Percentiles rank a stretch among this genome's conserved stretches.
Evolutionary conservation across 2,797 vertebrate genomes (phyloP).

Genomic region (Phylloscopus collybita): DNA sequence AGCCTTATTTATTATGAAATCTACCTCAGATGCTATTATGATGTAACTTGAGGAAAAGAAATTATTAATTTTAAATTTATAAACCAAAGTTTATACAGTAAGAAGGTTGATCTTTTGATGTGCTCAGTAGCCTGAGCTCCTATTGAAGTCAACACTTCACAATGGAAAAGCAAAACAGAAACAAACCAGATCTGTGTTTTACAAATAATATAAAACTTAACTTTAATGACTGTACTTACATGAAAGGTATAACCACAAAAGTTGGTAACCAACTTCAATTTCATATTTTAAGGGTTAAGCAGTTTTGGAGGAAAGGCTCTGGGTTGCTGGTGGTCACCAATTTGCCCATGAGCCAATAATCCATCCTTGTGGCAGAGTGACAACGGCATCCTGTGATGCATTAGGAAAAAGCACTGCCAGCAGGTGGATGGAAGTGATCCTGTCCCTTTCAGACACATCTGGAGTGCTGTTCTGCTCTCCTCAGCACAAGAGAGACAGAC

Average conservation of each 20-base stretch:
- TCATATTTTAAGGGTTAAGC: background rate
- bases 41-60: constrained; percentile 39
- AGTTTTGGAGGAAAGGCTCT: background rate
- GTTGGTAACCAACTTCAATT: background rate
- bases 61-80: constrained; percentile 48
- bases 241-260: background rate
- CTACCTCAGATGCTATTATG: constrained; percentile 68
- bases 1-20: constrained; percentile 69
- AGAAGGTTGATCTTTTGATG: constrained; percentile 42
- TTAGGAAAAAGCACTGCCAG: background rate
- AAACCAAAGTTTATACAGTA: constrained; percentile 60
- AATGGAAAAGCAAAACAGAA: background rate
- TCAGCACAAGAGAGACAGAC: background rate
- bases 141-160: constrained; percentile 8
- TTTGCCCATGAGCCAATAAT: background rate
- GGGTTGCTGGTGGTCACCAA: fast-evolving
- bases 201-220: background rate
- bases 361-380: fast-evolving
- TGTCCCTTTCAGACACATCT: background rate
- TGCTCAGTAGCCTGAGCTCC: background rate
- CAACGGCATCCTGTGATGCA: background rate
- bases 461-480: background rate
- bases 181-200: background rate
- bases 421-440: background rate
- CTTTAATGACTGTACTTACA: background rate